Evolutionary conservation across 2,888 invertebrate species (phyloP).

Genomic region (Ecliptopera silaceata): DNA sequence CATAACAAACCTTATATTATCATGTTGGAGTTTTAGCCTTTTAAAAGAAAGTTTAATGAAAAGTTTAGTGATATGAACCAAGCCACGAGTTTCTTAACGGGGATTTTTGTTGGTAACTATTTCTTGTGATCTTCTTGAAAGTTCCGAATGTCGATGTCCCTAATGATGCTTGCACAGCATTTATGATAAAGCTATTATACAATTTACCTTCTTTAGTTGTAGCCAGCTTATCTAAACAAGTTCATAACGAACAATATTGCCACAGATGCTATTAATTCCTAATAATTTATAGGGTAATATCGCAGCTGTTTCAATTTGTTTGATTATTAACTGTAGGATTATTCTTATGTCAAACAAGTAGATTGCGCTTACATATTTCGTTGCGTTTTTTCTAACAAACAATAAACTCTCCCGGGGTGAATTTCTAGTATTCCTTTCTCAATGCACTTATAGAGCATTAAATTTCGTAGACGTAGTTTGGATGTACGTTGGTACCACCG

Average conservation of each 20-base stretch:
- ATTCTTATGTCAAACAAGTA: constrained; percentile 7
- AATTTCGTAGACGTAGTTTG: no score
- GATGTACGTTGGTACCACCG: no score
- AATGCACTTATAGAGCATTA: no score
- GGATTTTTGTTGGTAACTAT: neutral
- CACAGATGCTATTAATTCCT: constrained; percentile 19
- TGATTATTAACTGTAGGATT: constrained; percentile 10
- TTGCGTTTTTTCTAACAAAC: no score
- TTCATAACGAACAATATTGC: constrained; percentile 12
- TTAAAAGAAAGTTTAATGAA: neutral
- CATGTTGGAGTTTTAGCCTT: constrained; percentile 19
- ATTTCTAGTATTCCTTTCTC: neutral
- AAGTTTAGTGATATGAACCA: neutral
- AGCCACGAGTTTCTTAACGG: neutral
- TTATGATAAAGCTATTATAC: neutral
- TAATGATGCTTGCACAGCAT: neutral
- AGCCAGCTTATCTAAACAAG: neutral
- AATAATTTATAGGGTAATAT: constrained; percentile 15
- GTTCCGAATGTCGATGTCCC: neutral
- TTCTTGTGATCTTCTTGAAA: neutral
- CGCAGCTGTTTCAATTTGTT: constrained; percentile 21
- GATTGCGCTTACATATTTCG: no score
- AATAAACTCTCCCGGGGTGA: neutral
- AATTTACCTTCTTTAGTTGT: neutral
- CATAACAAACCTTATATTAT: constrained; percentile 29